phyloP scores from a whole-genome alignment of 2,113 vertebrate species.

The Oreochromis tanganicae region DNA sequence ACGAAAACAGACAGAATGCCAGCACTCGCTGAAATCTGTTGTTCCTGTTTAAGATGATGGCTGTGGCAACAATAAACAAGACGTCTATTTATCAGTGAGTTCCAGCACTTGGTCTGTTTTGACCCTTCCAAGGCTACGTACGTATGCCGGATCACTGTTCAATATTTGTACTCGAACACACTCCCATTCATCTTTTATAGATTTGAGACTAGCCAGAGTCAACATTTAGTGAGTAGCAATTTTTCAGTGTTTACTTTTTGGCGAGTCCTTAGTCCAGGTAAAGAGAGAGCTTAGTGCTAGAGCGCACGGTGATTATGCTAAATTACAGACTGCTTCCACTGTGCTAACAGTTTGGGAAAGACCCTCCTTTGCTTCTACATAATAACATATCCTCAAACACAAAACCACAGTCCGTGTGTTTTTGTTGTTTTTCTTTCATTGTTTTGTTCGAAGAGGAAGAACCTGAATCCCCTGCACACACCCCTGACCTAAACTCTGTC shows the following conservation, averaged over 20 bases:
- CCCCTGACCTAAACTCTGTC: neutral
- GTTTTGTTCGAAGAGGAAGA: neutral
- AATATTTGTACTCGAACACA: neutral
- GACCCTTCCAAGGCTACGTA: neutral
- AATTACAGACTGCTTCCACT: neutral
- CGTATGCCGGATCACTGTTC: neutral
- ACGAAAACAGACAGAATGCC: neutral
- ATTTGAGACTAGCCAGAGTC: neutral
- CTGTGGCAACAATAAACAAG: neutral
- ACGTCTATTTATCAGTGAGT: neutral
- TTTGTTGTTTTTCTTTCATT: neutral
- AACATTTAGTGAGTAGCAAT: neutral
- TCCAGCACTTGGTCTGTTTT: neutral
- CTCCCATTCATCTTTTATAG: neutral
- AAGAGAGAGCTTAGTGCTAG: neutral
- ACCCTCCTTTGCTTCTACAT: neutral
- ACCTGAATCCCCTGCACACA: neutral
- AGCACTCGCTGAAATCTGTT: neutral
- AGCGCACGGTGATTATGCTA: neutral
- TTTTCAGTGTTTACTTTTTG: neutral
- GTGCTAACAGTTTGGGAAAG: neutral
- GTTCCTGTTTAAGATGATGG: neutral
- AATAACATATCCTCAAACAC: neutral
- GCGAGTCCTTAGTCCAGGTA: accelerated
- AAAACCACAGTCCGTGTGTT: accelerated